Conservation (phyloP, 1,140 invertebrate species). For the Neuroterus valhalla region DNA sequence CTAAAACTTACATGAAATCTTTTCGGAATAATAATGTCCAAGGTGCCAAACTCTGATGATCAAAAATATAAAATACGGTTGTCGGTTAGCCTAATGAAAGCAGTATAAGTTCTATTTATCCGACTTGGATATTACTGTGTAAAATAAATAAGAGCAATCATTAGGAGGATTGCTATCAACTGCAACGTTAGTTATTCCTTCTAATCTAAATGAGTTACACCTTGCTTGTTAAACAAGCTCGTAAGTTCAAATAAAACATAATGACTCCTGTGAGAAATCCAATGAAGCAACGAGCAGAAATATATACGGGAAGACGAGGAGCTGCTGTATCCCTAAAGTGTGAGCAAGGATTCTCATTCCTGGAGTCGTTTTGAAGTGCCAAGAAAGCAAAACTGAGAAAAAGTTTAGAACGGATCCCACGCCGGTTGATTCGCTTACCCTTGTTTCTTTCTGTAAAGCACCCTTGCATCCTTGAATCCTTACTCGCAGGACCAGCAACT, state of each 20-base stretch:
- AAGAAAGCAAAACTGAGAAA: neutral
- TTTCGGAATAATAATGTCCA: too few relatives aligned
- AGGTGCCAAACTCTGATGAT: too few relatives aligned
- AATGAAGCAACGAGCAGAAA: neutral
- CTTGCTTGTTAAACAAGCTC: neutral
- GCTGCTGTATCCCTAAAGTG: neutral
- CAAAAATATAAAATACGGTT: slow-evolving; percentile 38
- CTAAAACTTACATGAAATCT: too few relatives aligned
- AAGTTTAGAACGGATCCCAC: neutral
- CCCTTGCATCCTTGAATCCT: slow-evolving; percentile 9
- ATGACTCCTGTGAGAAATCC: neutral
- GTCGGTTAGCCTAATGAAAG: slow-evolving; percentile 32
- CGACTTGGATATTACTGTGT: neutral
- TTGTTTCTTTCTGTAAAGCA: slow-evolving; percentile 5
- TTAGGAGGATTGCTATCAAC: slow-evolving; percentile 8
- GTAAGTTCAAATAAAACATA: neutral
- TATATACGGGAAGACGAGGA: neutral
- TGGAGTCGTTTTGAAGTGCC: slow-evolving; percentile 1
- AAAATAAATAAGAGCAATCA: neutral
- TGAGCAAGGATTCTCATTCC: neutral
- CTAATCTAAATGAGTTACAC: neutral
- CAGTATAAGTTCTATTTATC: neutral
- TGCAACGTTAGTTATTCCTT: neutral
- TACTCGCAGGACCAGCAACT: neutral
- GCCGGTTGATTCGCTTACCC: neutral